Evolutionary conservation across 64 coral and sea anemone species (phyloP), one percentile per base, ranked within the genome.

Genomic region (Astreopora myriophthalma): DNA sequence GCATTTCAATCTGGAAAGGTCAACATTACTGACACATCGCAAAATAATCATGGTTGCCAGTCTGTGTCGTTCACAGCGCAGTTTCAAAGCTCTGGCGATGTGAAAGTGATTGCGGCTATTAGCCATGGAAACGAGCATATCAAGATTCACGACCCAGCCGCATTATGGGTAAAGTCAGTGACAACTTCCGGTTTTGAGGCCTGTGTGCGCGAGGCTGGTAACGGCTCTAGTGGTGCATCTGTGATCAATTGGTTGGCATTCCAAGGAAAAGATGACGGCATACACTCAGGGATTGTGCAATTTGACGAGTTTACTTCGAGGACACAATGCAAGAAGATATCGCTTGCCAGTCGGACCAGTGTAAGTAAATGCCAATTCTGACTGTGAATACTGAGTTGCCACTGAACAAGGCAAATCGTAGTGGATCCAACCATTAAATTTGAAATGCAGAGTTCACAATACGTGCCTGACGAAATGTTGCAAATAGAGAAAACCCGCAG

Each of bases 181-280:
- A 81, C 92, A 12, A 83, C 16, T 0, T 61, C 20, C 17, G 65
- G 85, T 31, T 94, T 94, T 78, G 72, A 88, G 8, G 75, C 29
- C 2, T 94, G 92, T 33, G 66, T 73, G 1, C 63, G 77, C 20
- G 92, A 94, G 33, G 61, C 85, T 3, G 92, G 92, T 27, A 70
- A 80, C 58, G 92, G 92, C 1, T 88, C 92, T 3, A 71, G 39
- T 11, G 68, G 75, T 3, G 70, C 31, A 6, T 76, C 85, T 31
- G 92, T 82, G 27, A 17, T 94, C 33, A 94, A 79, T 39, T 94
- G 92, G 92, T 17, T 94, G 7, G 85, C 92, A 14, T 94, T 88
- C 25, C 85, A 88, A 83, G 85, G 48, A 8, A 72, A 65, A 0
- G 63, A 55, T 39, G 38, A 71, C 19, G 85, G 52, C 0, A 35